A percentile compares a stretch with the other conserved stretches of the same genome.
Evolutionary conservation across 2,888 invertebrate genomes (phyloP).

Genomic region (Nowickia ferox): DNA sequence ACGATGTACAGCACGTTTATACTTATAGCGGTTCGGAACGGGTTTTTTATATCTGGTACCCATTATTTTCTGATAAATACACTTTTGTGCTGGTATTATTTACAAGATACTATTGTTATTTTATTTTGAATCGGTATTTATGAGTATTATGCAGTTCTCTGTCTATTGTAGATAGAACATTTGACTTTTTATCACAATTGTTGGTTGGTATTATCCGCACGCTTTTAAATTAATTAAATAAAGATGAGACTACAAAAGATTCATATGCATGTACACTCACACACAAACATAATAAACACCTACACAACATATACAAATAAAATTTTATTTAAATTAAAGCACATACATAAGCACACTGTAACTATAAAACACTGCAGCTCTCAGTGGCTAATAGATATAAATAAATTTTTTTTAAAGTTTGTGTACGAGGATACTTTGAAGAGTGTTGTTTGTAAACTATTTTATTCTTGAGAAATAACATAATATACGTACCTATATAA

Average conservation of each 20-base stretch:
- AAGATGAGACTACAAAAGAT: slow-evolving; percentile 56
- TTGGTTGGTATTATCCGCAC: slow-evolving; percentile 79
- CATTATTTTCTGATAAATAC: not conserved
- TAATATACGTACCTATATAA: no score
- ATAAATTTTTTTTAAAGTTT: not conserved
- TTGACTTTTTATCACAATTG: slow-evolving; percentile 58
- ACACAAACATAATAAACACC: not conserved
- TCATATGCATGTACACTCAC: not conserved
- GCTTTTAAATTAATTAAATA: slow-evolving; percentile 81
- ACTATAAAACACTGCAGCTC: not conserved
- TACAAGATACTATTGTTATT: not conserved
- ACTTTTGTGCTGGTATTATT: not conserved
- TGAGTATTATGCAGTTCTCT: slow-evolving; percentile 24
- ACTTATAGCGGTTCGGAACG: no score
- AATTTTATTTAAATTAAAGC: slow-evolving; percentile 30
- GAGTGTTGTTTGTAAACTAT: not conserved
- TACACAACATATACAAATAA: slow-evolving; percentile 1
- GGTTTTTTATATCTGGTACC: no score
- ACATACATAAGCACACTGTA: slow-evolving; percentile 4
- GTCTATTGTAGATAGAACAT: slow-evolving; percentile 1
- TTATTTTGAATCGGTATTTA: slow-evolving; percentile 40
- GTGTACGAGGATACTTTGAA: not conserved
- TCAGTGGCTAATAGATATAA: not conserved
- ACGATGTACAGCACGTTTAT: no score
- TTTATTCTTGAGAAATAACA: no score